Evolutionary conservation across 2,888 invertebrate genomes (phyloP).

Genomic region (Phlogophora meticulosa): DNA sequence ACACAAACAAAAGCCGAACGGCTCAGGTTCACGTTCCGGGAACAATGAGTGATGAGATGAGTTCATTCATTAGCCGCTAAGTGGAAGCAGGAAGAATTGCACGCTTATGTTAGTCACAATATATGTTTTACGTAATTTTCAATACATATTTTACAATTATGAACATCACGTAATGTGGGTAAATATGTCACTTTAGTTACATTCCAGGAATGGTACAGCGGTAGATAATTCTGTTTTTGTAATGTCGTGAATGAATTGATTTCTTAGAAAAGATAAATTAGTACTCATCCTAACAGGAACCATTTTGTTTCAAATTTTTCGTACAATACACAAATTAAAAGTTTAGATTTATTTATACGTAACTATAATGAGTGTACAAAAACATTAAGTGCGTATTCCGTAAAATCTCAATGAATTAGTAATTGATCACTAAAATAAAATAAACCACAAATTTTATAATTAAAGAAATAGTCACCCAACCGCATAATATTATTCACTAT

Average conservation of each 20-base stretch:
- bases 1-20: slow-evolving; percentile 62
- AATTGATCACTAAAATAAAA: not conserved
- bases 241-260: not conserved
- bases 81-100: slow-evolving; percentile 64
- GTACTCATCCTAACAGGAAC: not conserved
- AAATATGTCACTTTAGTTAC: slow-evolving; percentile 1
- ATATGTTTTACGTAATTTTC: slow-evolving; percentile 38
- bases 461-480: not conserved
- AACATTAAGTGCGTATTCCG: not conserved
- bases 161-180: not conserved
- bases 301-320: too few relatives aligned
- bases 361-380: not conserved
- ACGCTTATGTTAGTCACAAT: slow-evolving; percentile 71
- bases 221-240: not conserved
- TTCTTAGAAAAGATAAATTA: not conserved
- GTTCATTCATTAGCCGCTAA: slow-evolving; percentile 68
- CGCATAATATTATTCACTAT: slow-evolving; percentile 7
- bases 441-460: slow-evolving; percentile 26
- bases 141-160: slow-evolving; percentile 25
- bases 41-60: slow-evolving; percentile 80
- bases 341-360: too few relatives aligned
- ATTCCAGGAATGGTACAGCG: slow-evolving; percentile 15
- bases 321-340: too few relatives aligned
- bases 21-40: slow-evolving; percentile 77
- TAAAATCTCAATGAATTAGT: slow-evolving; percentile 1